Percentiles rank a stretch among this genome's conserved stretches.
phyloP scores from a whole-genome alignment of 1,140 invertebrate genomes.

The Pseudomyrmex dendroicus region DNA sequence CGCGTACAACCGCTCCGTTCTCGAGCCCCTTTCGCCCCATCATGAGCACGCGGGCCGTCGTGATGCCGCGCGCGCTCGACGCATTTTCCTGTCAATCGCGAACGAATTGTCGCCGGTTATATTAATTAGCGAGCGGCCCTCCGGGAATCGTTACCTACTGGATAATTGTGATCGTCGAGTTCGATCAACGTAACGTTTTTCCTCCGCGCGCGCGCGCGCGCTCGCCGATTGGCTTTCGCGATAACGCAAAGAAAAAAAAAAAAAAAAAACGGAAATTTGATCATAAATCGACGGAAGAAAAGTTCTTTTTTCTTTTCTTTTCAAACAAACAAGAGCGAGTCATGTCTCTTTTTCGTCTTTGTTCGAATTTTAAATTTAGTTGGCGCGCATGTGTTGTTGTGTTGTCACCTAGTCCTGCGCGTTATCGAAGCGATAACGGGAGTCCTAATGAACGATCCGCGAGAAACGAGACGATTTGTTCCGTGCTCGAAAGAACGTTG shows the following conservation, averaged over 20 bases:
- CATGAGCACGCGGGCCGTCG: constrained; percentile 56
- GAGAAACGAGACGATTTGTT: neutral
- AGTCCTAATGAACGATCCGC: neutral
- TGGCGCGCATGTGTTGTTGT: too few species aligned
- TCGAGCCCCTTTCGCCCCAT: constrained; percentile 60
- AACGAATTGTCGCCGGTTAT: constrained; percentile 80
- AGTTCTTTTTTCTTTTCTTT: neutral
- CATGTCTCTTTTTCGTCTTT: too few species aligned
- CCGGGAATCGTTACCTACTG: constrained; percentile 77
- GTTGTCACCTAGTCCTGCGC: too few species aligned
- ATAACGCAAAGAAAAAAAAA: neutral
- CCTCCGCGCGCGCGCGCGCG: neutral
- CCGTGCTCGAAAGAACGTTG: constrained; percentile 6
- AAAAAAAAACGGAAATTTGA: neutral
- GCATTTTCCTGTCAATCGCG: constrained; percentile 81
- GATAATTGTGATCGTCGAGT: constrained; percentile 80
- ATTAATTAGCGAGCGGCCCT: constrained; percentile 80
- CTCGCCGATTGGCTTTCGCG: neutral
- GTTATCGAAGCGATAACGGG: neutral
- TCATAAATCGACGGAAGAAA: constrained; percentile 1
- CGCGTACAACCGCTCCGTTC: constrained; percentile 53
- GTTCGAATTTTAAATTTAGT: too few species aligned
- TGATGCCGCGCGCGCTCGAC: constrained; percentile 67
- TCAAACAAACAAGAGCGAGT: neutral
- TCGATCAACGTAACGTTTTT: constrained; percentile 65